Base-by-base conservation (phyloP, 2,113 vertebrate genomes). In the Aspiorhynchus laticeps region DNA sequence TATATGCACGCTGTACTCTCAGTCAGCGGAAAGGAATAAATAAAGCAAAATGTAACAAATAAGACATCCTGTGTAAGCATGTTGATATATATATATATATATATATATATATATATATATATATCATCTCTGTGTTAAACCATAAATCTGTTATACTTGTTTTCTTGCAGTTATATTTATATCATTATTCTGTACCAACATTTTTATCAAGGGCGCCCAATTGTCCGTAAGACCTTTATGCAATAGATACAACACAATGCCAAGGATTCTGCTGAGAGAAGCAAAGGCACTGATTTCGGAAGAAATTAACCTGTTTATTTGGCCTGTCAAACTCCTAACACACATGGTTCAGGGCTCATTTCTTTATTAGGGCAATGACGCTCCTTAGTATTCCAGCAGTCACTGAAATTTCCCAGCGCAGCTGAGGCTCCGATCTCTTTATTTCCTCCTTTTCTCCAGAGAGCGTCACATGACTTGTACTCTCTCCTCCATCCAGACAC, bases 381-480 rank as follows among this genome's bases (percentile, higher is more conserved):
- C 41, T 86, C 28, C 28, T 88, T 74, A 82, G 79, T 63, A 75
- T 61, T 48, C 67, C 41, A 48, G 38, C 80, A 67, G 53, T 67
- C 28, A 11, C 26, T 53, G 43, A 83, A 87, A 51, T 77, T 11
- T 76, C 87, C 61, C 56, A 8, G 48, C 11, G n/a, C 80, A 76
- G 31, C 7, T 51, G 38, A 83, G 85, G 78, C 48, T 86, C 36
- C 38, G 24, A 28, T 82, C 36, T 63, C 48, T 41, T 71, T 8
- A 41, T 79, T 80, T 65, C 15, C 51, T 75, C 51, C 51, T 73
- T 38, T 21, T 28, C 77, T 83, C 31, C 36, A 26, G 80, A 83
- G 46, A 71, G 31, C 15, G 31, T 79, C 73, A 67, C 36, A 61
- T 33, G 21, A 65, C 73, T 81, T 69, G 65, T 69, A 56, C 12